Percentiles rank a stretch among this genome's conserved stretches.
Conservation (phyloP, 2,797 vertebrate genomes). For the Aselliscus stoliczkanus region DNA sequence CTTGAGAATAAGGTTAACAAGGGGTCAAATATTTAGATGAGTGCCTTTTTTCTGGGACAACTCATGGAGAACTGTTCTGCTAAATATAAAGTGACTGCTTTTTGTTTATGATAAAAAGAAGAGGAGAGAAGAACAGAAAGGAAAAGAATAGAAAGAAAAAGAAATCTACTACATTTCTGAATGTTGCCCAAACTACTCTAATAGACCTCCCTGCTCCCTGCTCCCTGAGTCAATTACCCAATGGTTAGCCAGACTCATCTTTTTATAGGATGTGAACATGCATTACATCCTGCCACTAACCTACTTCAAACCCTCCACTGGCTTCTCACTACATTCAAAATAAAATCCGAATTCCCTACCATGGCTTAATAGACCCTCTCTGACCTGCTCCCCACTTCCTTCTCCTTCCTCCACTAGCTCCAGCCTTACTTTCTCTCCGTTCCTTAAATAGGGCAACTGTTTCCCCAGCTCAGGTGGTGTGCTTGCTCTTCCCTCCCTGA, state of each 20-base stretch:
- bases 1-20: conserved; percentile 23
- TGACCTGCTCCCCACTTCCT: not conserved
- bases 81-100: conserved; percentile 13
- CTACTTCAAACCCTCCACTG: not conserved
- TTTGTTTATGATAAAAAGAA: not conserved
- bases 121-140: not conserved
- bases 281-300: not conserved
- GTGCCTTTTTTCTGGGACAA: conserved; percentile 16
- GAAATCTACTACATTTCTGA: not conserved
- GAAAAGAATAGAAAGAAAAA: not conserved
- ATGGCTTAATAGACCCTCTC: not conserved
- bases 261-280: not conserved
- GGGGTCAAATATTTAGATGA: conserved; percentile 20
- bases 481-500: not conserved
- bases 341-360: not conserved
- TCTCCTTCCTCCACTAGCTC: not conserved
- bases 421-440: not conserved
- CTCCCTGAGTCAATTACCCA: not conserved
- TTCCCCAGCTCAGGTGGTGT: not conserved
- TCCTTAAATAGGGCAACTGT: not conserved
- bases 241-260: not conserved
- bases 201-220: not conserved
- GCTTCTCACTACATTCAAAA: not conserved
- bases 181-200: not conserved
- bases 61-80: not conserved